Conservation (phyloP, 1,140 invertebrate species). For the Solenopsis invicta region DNA sequence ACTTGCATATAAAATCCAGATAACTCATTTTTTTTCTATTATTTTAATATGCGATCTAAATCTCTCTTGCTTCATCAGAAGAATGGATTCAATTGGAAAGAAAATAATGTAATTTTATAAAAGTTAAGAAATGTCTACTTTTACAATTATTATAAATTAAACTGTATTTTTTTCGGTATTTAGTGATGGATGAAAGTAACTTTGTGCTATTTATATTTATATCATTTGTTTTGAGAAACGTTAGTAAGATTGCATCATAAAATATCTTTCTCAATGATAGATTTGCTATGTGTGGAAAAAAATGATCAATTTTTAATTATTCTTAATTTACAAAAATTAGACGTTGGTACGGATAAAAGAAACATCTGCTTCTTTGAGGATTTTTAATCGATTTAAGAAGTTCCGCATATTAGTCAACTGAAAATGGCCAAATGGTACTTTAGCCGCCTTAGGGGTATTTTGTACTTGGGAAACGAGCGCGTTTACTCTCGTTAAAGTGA, state of each 20-base stretch:
- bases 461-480: constrained; percentile 73
- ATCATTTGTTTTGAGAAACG: neutral
- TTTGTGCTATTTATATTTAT: neutral
- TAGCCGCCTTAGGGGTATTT: constrained; percentile 19
- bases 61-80: neutral
- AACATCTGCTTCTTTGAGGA: neutral
- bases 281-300: neutral
- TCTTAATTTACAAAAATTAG: neutral
- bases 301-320: constrained; percentile 7
- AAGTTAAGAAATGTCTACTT: neutral
- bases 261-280: neutral
- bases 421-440: constrained; percentile 55
- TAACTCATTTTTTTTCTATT: neutral
- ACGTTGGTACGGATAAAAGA: neutral
- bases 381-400: constrained; percentile 16
- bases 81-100: neutral
- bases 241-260: neutral
- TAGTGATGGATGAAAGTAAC: neutral
- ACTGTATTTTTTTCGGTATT: neutral
- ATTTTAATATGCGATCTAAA: neutral
- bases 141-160: neutral
- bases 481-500: constrained; percentile 77
- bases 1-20: neutral
- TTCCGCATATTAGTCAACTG: constrained; percentile 37
- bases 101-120: constrained; percentile 13